Base-by-base conservation (phyloP, 1,140 invertebrate species). In the Neodiprion fabricii region DNA sequence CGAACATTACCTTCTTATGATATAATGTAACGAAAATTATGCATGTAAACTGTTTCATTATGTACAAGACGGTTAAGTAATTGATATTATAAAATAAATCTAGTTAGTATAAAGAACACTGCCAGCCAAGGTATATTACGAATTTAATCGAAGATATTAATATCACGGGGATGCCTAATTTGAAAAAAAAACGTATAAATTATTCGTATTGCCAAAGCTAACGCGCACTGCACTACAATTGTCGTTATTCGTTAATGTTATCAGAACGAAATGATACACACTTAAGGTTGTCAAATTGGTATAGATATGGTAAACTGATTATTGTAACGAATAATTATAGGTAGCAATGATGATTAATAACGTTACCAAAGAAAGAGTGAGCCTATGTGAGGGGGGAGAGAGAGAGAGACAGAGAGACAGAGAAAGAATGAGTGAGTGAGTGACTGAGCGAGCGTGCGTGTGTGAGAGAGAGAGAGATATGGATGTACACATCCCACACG, bases 121-220 rank as follows among this genome's bases (percentile, higher is more conserved):
- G 84, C 84, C 84, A 85, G 79, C 80, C 76, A 79, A 77, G 77
- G 79, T 84, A 82, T 70, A 82, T 82, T 83, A 83, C 79, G 80
- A 86, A 86, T 83, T 83, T 83, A 85, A 84, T 78, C 53, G 53
- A 61, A 14, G 53, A 61, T 61, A 61, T 17, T 61, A 14, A 40
- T 40, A 40, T 40, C 5, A 61, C 53, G 53, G n/a, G 11, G 11
- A 61, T 61, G 53, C 53, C 53, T 61, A 61, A 61, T 9, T 17
- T 14, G n/a, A 14, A 14, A 17, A 61, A 61, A 61, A 10, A n/a
- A 53, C 50, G 53, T 61, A 61, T 17, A 17, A 40, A 40, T 4
- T 61, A 61, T 61, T 61, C 11, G n/a, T 14, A 61, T 61, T 61
- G 53, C 53, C 53, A 61, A 40, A 61, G 53, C 53, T 12, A 12